phyloP scores from a whole-genome alignment of 2,888 invertebrate genomes.

The Leptura quadrifasciata region DNA sequence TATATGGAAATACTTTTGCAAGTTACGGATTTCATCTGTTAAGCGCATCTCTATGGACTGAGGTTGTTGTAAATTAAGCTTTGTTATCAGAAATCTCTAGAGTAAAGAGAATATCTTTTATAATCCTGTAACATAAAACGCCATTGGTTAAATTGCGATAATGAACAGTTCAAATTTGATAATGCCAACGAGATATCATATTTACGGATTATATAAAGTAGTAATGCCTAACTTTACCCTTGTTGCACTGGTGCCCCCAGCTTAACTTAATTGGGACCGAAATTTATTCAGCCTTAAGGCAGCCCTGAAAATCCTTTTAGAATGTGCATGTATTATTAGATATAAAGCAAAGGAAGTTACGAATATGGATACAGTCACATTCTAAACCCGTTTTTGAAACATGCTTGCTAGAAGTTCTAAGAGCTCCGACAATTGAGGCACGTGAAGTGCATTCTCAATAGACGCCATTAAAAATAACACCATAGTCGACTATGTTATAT shows the following conservation, averaged over 20 bases:
- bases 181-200: slow-evolving; percentile 71
- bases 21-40: background rate
- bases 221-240: slow-evolving; percentile 69
- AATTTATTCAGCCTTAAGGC: slow-evolving; percentile 70
- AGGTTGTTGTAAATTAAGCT: background rate
- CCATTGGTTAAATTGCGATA: slow-evolving; percentile 73
- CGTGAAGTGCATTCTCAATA: slow-evolving; percentile 53
- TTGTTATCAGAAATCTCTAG: slow-evolving; percentile 38
- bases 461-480: slow-evolving; percentile 59
- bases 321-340: slow-evolving; percentile 57
- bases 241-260: slow-evolving; percentile 67
- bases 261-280: slow-evolving; percentile 69
- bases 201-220: slow-evolving; percentile 71
- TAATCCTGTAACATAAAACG: slow-evolving; percentile 67
- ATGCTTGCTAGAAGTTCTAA: slow-evolving; percentile 45
- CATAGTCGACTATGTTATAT: slow-evolving; percentile 41
- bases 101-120: slow-evolving; percentile 50
- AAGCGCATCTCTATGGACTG: background rate
- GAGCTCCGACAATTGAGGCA: slow-evolving; percentile 44
- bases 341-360: slow-evolving; percentile 24
- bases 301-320: slow-evolving; percentile 61
- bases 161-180: slow-evolving; percentile 73
- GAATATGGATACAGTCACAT: slow-evolving; percentile 30
- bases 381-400: slow-evolving; percentile 40
- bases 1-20: background rate